Conservation (phyloP, 2,888 invertebrate species). For the Lithophane socia region DNA sequence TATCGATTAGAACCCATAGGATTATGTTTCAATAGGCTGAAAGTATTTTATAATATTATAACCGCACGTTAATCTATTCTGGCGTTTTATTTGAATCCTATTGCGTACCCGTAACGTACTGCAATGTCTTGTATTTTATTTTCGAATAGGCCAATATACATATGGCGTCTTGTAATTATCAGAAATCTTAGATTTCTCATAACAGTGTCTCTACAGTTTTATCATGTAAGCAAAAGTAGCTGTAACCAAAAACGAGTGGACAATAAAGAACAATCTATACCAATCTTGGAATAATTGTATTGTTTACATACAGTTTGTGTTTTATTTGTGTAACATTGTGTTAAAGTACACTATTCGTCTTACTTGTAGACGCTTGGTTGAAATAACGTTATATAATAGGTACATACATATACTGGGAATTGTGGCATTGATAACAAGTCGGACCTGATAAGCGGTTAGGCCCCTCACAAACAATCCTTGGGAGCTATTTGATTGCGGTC, state of each 20-base stretch:
- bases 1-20: conserved; percentile 87
- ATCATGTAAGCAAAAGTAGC: conserved; percentile 57
- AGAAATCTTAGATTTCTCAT: conserved; percentile 49
- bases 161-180: conserved; percentile 39
- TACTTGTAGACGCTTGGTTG: conserved; percentile 4
- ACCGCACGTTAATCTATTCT: conserved; percentile 81
- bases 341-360: conserved; percentile 1
- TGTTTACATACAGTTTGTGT: conserved; percentile 59
- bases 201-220: conserved; percentile 45
- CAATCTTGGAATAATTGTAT: conserved; percentile 63
- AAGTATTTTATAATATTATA: conserved; percentile 90
- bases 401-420: conserved; percentile 8
- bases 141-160: conserved; percentile 28
- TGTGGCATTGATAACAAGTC: conserved; percentile 48
- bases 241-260: conserved; percentile 61
- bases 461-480: conserved; percentile 50
- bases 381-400: conserved; percentile 10
- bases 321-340: conserved; percentile 49
- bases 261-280: conserved; percentile 62
- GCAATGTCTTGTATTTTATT: conserved; percentile 39
- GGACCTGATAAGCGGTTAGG: conserved; percentile 60
- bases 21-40: conserved; percentile 89
- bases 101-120: conserved; percentile 48
- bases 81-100: conserved; percentile 71
- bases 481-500: conserved; percentile 47